Percentiles rank a stretch among this genome's conserved stretches.
Conservation (phyloP, 2,888 invertebrate genomes). For the Xestoiulus laeticollis region DNA sequence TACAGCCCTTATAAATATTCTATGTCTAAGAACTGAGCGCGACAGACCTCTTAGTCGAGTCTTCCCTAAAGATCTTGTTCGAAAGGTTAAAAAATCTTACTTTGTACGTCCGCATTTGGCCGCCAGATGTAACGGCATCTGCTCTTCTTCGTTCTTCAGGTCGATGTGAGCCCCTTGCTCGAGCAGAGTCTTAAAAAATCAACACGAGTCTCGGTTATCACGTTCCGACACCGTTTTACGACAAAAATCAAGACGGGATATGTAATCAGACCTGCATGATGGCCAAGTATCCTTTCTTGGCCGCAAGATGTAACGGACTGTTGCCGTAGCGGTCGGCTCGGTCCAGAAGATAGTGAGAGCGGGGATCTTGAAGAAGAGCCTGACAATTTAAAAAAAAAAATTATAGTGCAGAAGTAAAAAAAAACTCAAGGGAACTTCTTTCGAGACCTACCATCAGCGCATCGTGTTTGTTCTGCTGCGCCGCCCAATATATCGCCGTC, state of each 20-base stretch:
- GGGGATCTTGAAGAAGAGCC: slow-evolving; percentile 56
- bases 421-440: no score
- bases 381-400: neutral
- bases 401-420: no score
- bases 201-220: neutral
- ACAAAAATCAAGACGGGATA: no score
- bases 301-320: slow-evolving; percentile 66
- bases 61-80: neutral
- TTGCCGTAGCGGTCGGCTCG: slow-evolving; percentile 65
- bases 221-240: no score
- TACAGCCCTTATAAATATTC: no score
- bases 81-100: slow-evolving; percentile 52
- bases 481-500: slow-evolving; percentile 65
- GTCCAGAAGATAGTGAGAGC: slow-evolving; percentile 62
- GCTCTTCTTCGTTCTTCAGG: slow-evolving; percentile 66
- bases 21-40: no score
- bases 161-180: slow-evolving; percentile 63
- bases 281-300: slow-evolving; percentile 62
- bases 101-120: slow-evolving; percentile 62
- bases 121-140: slow-evolving; percentile 66
- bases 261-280: slow-evolving; percentile 56
- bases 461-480: slow-evolving; percentile 64
- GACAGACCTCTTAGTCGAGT: no score
- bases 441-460: slow-evolving; percentile 60
- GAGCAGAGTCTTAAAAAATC: slow-evolving; percentile 62